These are phyloP conservation scores for Crossocerus cetratus DNA, from an alignment of 2,888 invertebrate species.

Conservation along the genomic window DNA sequence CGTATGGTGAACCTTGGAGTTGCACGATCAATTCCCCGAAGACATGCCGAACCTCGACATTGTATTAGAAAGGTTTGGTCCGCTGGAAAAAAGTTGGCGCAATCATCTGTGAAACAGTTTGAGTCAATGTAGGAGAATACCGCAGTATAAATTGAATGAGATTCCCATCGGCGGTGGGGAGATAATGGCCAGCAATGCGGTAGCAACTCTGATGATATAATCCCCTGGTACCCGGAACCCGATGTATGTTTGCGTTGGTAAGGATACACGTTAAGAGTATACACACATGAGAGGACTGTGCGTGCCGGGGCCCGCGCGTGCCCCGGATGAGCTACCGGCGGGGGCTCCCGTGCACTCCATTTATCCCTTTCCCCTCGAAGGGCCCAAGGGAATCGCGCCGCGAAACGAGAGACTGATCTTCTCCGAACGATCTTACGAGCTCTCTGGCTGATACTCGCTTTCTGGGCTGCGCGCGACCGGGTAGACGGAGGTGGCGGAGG, in stretches of 20 bases:
- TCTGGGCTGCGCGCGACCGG: not conserved
- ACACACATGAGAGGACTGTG: conserved; percentile 48
- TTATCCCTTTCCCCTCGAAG: conserved; percentile 50
- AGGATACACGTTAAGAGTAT: conserved; percentile 30
- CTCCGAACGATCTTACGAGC: conserved; percentile 30
- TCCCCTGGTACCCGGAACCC: conserved; percentile 56
- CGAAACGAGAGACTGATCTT: conserved; percentile 53
- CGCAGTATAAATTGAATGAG: too few relatives aligned
- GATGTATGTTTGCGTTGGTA: conserved; percentile 8
- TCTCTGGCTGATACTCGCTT: too few relatives aligned
- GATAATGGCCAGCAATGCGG: conserved; percentile 61
- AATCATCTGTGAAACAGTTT: too few relatives aligned
- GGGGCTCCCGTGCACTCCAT: conserved; percentile 47
- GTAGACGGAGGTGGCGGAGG: conserved; percentile 9
- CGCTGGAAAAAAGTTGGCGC: too few relatives aligned
- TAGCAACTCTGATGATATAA: conserved; percentile 74
- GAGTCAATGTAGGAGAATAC: too few relatives aligned
- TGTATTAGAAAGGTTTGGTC: too few relatives aligned
- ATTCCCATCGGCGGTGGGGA: too few relatives aligned
- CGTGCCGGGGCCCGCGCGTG: conserved; percentile 66
- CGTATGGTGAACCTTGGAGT: not conserved
- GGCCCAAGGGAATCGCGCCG: conserved; percentile 48
- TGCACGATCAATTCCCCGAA: too few relatives aligned
- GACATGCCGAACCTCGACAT: too few relatives aligned
- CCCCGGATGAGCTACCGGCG: conserved; percentile 59